Evolutionary conservation across 2,888 invertebrate species (phyloP).

Genomic region (Lasioglossum villosulum): DNA sequence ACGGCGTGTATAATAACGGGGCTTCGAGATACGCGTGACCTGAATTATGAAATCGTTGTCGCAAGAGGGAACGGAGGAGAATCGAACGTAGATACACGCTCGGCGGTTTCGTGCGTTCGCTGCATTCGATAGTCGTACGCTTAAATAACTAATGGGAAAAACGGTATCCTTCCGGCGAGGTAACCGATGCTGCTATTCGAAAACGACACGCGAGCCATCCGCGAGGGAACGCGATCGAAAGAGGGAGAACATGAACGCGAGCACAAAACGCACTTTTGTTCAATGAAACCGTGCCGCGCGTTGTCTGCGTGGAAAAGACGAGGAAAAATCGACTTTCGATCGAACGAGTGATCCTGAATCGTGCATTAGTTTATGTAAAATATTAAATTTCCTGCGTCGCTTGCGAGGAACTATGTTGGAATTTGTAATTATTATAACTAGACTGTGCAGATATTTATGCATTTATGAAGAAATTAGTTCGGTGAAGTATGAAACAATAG

Average conservation of each 20-base stretch:
- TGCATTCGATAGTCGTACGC: conserved; percentile 33
- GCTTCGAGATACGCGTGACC: conserved; percentile 50
- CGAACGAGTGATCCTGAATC: too few relatives aligned
- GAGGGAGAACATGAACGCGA: neutral
- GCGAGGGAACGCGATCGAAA: conserved; percentile 10
- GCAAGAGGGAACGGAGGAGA: conserved; percentile 17
- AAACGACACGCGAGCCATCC: conserved; percentile 17
- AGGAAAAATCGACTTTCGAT: too few relatives aligned
- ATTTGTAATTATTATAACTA: too few relatives aligned
- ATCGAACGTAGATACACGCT: conserved; percentile 5
- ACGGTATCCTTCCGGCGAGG: conserved; percentile 22
- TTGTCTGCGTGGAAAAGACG: too few relatives aligned
- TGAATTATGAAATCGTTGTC: conserved; percentile 57
- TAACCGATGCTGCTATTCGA: conserved; percentile 27
- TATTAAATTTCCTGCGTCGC: too few relatives aligned
- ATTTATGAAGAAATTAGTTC: too few relatives aligned
- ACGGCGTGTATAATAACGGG: conserved; percentile 41
- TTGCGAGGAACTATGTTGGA: too few relatives aligned
- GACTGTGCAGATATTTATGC: too few relatives aligned
- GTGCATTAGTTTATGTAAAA: too few relatives aligned
- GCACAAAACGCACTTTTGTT: neutral
- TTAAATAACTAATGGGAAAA: conserved; percentile 42
- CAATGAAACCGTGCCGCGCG: too few relatives aligned
- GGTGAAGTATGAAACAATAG: too few relatives aligned
- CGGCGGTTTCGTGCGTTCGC: conserved; percentile 27